These are phyloP conservation scores for Brachionus koreanus DNA, from an alignment of 1,140 invertebrate genomes.

Conservation along the genomic window DNA sequence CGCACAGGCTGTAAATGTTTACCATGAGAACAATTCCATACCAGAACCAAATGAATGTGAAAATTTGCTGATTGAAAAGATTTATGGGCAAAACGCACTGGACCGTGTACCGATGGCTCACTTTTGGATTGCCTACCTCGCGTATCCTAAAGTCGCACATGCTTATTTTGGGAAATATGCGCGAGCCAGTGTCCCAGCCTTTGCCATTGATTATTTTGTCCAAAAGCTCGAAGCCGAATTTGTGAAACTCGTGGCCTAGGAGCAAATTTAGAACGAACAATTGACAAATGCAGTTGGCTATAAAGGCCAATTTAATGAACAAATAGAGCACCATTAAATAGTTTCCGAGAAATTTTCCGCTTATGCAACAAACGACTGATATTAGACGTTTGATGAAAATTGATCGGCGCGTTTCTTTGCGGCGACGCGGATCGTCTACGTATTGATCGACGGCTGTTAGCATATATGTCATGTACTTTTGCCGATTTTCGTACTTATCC, in stretches of 20 bases:
- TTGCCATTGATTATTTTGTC: slow-evolving; percentile 35
- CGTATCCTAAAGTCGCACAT: slow-evolving; percentile 44
- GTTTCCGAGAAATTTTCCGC: slow-evolving; percentile 59
- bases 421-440: slow-evolving; percentile 42
- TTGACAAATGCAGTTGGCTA: slow-evolving; percentile 60
- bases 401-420: background rate
- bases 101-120: slow-evolving; percentile 51
- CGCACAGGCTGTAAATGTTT: slow-evolving; percentile 53
- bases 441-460: slow-evolving; percentile 40
- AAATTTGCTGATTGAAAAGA: slow-evolving; percentile 58
- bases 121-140: slow-evolving; percentile 43
- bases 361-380: slow-evolving; percentile 46
- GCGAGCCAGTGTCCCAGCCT: slow-evolving; percentile 41
- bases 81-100: slow-evolving; percentile 56
- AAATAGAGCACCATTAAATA: slow-evolving; percentile 60
- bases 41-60: slow-evolving; percentile 58
- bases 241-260: slow-evolving; percentile 57
- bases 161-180: slow-evolving; percentile 44
- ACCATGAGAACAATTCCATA: slow-evolving; percentile 53
- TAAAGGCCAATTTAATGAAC: slow-evolving; percentile 60
- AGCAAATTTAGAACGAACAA: slow-evolving; percentile 61
- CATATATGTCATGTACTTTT: slow-evolving; percentile 44
- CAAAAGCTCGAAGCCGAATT: slow-evolving; percentile 39
- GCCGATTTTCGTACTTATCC: slow-evolving; percentile 42
- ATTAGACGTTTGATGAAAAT: slow-evolving; percentile 8